A percentile compares a stretch with the other conserved stretches of the same genome.
These are phyloP conservation scores for Passer montanus DNA, from an alignment of 2,113 vertebrate genomes.

Conservation along the genomic window DNA sequence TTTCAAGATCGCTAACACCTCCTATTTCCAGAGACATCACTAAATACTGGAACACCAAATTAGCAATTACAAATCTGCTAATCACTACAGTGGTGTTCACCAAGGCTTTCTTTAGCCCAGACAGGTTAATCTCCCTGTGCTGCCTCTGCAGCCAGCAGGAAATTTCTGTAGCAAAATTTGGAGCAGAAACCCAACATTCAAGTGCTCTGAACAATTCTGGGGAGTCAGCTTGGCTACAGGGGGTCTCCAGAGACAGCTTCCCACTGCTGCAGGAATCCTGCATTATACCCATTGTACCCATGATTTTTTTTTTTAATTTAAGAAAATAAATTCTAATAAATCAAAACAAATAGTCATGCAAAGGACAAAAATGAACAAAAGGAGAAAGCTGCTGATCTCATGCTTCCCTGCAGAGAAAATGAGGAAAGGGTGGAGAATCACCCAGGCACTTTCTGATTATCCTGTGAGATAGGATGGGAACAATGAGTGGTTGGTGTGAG, in stretches of 20 bases:
- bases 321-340: not conserved
- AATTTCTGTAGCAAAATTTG: not conserved
- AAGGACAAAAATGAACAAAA: conserved; percentile 7
- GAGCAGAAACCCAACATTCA: not conserved
- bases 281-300: not conserved
- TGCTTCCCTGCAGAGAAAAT: conserved; percentile 13
- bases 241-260: not conserved
- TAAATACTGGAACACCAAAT: not conserved
- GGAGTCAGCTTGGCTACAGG: not conserved
- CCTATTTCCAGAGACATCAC: not conserved
- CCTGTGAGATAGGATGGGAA: conserved; percentile 31
- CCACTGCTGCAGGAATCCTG: not conserved
- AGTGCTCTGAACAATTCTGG: not conserved
- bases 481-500: conserved; percentile 9
- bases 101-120: not conserved
- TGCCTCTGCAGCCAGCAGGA: not conserved
- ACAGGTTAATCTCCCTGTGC: not conserved
- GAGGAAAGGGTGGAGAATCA: conserved; percentile 41
- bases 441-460: conserved; percentile 27
- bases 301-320: not conserved
- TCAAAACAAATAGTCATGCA: not conserved
- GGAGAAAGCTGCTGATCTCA: conserved; percentile 51
- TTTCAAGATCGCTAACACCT: not conserved
- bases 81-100: not conserved
- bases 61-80: not conserved